phyloP scores from a whole-genome alignment of 1,140 invertebrate species.

The Cydia splendana region DNA sequence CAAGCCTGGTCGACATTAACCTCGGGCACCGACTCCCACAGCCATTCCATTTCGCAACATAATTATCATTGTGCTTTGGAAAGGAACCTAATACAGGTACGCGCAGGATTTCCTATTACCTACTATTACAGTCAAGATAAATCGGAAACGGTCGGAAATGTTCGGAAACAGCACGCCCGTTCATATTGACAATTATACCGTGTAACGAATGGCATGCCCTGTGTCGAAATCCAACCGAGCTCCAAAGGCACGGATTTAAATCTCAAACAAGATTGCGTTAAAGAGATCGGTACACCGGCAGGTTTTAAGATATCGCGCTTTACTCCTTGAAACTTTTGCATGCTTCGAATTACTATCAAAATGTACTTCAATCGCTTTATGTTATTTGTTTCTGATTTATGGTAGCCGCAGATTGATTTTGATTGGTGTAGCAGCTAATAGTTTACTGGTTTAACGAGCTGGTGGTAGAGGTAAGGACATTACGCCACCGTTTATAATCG shows the following conservation, averaged over 20 bases:
- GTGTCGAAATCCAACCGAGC: slow-evolving; percentile 51
- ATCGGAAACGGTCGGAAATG: slow-evolving; percentile 43
- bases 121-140: slow-evolving; percentile 48
- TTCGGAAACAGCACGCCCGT: slow-evolving; percentile 47
- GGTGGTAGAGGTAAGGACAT: neutral
- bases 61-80: slow-evolving; percentile 63
- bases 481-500: neutral
- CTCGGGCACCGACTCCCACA: slow-evolving; percentile 59
- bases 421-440: slow-evolving; percentile 21
- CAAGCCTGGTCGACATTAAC: slow-evolving; percentile 52
- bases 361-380: slow-evolving; percentile 31
- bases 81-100: slow-evolving; percentile 44
- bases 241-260: slow-evolving; percentile 50
- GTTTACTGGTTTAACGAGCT: neutral
- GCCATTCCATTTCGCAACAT: slow-evolving; percentile 52
- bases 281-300: slow-evolving; percentile 36
- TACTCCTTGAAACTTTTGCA: slow-evolving; percentile 34
- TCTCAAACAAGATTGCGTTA: slow-evolving; percentile 47
- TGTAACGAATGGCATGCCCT: slow-evolving; percentile 46
- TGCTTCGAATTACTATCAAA: slow-evolving; percentile 39
- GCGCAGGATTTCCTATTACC: slow-evolving; percentile 57
- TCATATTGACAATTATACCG: slow-evolving; percentile 62
- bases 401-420: slow-evolving; percentile 37
- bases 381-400: slow-evolving; percentile 36
- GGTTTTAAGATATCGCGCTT: slow-evolving; percentile 41